Percentiles rank a stretch among this genome's conserved stretches.
phyloP scores from a whole-genome alignment of 2,113 vertebrate genomes.

The Lamprologus lemairii region DNA sequence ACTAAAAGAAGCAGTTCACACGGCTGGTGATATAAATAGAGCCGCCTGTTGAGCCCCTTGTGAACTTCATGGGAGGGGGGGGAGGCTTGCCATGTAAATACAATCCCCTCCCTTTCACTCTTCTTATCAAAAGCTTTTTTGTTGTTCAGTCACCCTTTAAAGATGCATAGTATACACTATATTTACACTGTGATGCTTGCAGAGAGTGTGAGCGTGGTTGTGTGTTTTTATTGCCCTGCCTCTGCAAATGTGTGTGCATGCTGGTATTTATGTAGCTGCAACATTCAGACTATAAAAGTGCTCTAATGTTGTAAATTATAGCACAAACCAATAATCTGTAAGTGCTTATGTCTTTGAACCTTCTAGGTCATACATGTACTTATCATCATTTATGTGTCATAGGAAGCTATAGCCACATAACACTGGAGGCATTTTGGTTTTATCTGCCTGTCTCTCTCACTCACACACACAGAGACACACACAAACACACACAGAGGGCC shows the following conservation, averaged over 20 bases:
- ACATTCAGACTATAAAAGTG: neutral
- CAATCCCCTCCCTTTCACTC: neutral
- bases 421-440: neutral
- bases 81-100: conserved; percentile 6
- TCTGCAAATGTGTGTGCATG: neutral
- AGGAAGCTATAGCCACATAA: neutral
- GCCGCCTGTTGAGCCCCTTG: neutral
- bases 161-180: neutral
- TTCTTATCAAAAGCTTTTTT: conserved; percentile 19
- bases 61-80: neutral
- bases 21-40: conserved; percentile 1
- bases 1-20: neutral
- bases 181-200: neutral
- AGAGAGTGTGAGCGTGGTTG: neutral
- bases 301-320: neutral
- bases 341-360: conserved; percentile 21
- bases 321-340: neutral
- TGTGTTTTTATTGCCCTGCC: neutral
- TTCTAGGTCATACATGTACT: neutral
- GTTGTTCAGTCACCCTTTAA: conserved; percentile 24
- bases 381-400: neutral
- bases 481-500: neutral
- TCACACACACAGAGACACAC: neutral
- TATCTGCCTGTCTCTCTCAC: neutral
- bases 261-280: neutral